phyloP scores from a whole-genome alignment of 1,140 invertebrate genomes.

The Heliothis virescens region DNA sequence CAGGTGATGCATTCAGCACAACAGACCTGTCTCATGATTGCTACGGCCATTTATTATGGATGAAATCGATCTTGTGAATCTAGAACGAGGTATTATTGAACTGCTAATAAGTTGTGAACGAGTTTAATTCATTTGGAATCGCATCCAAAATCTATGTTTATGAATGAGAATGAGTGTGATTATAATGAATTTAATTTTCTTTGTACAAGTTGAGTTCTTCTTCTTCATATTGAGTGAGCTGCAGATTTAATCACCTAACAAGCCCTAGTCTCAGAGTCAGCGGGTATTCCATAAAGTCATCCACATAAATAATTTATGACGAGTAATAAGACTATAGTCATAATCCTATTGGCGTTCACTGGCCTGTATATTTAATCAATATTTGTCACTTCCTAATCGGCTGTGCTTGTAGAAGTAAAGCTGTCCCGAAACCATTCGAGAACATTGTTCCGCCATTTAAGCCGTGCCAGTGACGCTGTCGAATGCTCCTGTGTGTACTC shows the following conservation, averaged over 20 bases:
- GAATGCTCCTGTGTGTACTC: neutral
- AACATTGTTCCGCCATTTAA: constrained; percentile 44
- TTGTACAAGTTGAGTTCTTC: no score
- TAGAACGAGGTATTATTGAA: neutral
- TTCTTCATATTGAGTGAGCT: no score
- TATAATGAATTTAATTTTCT: no score
- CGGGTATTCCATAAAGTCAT: no score
- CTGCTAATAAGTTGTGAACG: neutral
- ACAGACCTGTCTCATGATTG: constrained; percentile 20
- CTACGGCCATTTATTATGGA: constrained; percentile 28
- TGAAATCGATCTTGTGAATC: neutral
- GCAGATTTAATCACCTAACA: no score
- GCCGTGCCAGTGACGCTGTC: constrained; percentile 34
- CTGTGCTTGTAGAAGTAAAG: constrained; percentile 5
- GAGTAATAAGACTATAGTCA: neutral
- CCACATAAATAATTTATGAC: no score
- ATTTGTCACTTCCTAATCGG: neutral
- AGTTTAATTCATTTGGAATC: no score
- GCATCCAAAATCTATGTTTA: no score
- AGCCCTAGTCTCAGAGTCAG: no score
- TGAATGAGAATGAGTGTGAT: no score
- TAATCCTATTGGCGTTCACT: constrained; percentile 6
- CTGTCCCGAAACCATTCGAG: neutral
- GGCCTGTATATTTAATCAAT: constrained; percentile 19
- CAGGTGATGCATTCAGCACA: constrained; percentile 29